These are phyloP conservation scores for Melospiza melodia DNA, from an alignment of 2,113 vertebrate genomes.

Conservation along the genomic window DNA sequence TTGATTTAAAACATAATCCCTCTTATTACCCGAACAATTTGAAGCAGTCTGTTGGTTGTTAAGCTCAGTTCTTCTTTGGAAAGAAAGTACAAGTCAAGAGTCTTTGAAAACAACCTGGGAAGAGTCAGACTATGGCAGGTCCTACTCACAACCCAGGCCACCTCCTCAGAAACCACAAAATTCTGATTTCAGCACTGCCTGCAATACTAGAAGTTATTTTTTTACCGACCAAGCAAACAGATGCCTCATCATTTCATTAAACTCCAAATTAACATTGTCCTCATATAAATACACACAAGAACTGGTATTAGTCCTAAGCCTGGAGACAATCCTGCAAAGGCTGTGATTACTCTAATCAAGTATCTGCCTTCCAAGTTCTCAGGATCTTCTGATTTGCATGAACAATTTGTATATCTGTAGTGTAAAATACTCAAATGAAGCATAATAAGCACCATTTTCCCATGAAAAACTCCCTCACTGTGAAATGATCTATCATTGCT, in stretches of 20 bases:
- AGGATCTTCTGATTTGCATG: not conserved
- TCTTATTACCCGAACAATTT: not conserved
- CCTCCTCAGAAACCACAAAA: not conserved
- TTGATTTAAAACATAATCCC: not conserved
- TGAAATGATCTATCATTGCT: constrained; percentile 23
- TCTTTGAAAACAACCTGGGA: not conserved
- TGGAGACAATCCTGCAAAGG: not conserved
- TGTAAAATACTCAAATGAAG: not conserved
- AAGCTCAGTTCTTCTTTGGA: not conserved
- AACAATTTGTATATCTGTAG: not conserved
- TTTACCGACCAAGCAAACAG: not conserved
- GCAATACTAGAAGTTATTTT: not conserved
- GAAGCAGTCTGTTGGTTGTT: not conserved
- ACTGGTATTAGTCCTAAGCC: not conserved
- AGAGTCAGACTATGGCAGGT: not conserved
- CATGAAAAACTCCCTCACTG: not conserved
- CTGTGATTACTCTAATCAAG: not conserved
- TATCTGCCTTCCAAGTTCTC: not conserved
- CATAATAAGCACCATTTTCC: not conserved
- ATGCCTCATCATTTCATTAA: not conserved
- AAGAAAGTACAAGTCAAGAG: not conserved
- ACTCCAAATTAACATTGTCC: not conserved
- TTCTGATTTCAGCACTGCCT: not conserved
- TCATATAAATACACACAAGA: not conserved
- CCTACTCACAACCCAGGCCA: not conserved